Percentiles rank a stretch among this genome's conserved stretches.
Conservation (phyloP, 2,888 invertebrate genomes). For the Cephalotes varians region DNA sequence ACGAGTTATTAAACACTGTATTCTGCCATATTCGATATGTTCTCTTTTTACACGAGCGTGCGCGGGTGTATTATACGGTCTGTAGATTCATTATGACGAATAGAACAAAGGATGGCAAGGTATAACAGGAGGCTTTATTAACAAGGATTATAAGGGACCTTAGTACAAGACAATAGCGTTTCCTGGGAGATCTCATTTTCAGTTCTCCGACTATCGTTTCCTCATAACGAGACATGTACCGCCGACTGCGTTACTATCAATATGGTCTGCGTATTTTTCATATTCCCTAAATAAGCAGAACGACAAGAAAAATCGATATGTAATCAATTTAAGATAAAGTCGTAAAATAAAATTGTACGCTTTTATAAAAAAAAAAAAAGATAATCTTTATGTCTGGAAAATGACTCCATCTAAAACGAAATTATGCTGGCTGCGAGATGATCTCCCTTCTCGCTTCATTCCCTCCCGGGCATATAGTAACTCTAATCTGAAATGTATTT, state of each 20-base stretch:
- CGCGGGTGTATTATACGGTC: conserved; percentile 30
- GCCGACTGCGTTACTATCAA: conserved; percentile 13
- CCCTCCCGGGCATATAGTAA: background rate
- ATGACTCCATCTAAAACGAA: background rate
- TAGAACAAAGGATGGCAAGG: conserved; percentile 41
- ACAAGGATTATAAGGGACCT: conserved; percentile 51
- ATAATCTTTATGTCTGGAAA: background rate
- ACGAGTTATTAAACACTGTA: conserved; percentile 17
- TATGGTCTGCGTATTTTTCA: conserved; percentile 15
- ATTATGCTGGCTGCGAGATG: background rate
- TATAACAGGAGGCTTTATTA: conserved; percentile 52
- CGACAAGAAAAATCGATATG: background rate
- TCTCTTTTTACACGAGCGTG: conserved; percentile 29
- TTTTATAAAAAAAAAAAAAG: background rate
- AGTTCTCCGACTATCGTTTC: conserved; percentile 38
- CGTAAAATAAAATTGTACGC: background rate
- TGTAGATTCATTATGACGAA: conserved; percentile 47
- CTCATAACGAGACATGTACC: conserved; percentile 32
- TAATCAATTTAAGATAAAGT: no score
- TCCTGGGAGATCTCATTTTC: conserved; percentile 41
- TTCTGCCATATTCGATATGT: conserved; percentile 8
- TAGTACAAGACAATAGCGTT: conserved; percentile 46
- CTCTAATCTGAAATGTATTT: background rate
- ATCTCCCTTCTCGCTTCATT: background rate
- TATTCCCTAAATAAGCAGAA: background rate